Percentiles rank a stretch among this genome's conserved stretches.
Evolutionary conservation across 2,888 invertebrate species (phyloP).

Genomic region (Adelphocoris suturalis): DNA sequence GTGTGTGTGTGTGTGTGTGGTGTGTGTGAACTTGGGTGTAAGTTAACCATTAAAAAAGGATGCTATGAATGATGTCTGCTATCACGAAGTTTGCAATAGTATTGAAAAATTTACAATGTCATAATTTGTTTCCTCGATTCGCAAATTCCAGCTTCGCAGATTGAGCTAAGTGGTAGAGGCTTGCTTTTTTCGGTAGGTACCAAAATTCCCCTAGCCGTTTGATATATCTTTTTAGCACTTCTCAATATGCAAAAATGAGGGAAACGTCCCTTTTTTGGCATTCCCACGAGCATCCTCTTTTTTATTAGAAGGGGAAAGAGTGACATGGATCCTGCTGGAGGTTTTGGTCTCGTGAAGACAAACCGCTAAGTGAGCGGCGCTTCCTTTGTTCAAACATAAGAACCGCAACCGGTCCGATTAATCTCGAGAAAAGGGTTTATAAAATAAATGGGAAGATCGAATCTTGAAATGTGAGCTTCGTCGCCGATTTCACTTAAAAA

Average conservation of each 20-base stretch:
- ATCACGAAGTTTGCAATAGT: too few species aligned
- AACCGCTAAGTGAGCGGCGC: neutral
- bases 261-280: neutral
- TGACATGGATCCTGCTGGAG: neutral
- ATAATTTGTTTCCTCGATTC: too few species aligned
- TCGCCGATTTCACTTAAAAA: neutral
- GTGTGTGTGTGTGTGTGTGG: too few species aligned
- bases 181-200: neutral
- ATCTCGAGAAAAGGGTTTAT: neutral
- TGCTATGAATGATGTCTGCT: too few species aligned
- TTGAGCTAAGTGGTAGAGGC: neutral
- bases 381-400: neutral
- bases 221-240: constrained; percentile 23
- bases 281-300: neutral
- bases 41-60: too few species aligned
- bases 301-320: neutral
- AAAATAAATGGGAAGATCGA: neutral
- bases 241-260: constrained; percentile 27
- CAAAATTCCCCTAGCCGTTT: neutral
- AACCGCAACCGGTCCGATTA: constrained; percentile 17
- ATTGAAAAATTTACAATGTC: too few species aligned
- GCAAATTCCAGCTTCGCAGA: neutral
- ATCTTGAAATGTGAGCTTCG: neutral
- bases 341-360: neutral
- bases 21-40: too few species aligned